phyloP scores from a whole-genome alignment of 2,888 invertebrate species.

The Petrolisthes cinctipes region DNA sequence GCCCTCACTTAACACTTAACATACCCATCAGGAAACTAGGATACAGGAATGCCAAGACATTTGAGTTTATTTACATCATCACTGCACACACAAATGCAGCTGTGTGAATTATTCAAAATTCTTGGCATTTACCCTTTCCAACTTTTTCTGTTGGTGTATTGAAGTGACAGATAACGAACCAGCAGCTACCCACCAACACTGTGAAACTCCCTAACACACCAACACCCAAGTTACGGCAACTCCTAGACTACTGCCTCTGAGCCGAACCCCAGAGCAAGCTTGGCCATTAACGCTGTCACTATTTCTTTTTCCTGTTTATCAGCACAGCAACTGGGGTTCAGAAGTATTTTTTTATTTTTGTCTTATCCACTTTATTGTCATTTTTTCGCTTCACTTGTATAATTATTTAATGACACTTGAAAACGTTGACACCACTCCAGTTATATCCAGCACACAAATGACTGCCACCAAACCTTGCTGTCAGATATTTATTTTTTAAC shows the following conservation, averaged over 20 bases:
- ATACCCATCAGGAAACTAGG: conserved; percentile 10
- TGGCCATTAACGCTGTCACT: conserved; percentile 32
- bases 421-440: conserved; percentile 7
- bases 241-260: conserved; percentile 39
- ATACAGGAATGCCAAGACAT: background rate
- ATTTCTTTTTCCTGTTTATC: conserved; percentile 32
- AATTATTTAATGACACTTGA: background rate
- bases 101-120: too few species aligned
- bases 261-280: conserved; percentile 29
- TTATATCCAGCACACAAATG: background rate
- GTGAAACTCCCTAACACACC: background rate
- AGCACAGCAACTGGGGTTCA: conserved; percentile 31
- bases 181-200: background rate
- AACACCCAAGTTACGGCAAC: conserved; percentile 33
- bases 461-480: background rate
- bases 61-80: background rate
- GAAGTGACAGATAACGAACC: too few species aligned
- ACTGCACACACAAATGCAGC: too few species aligned
- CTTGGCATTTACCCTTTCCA: too few species aligned
- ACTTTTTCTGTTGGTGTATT: too few species aligned
- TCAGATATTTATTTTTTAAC: too few species aligned
- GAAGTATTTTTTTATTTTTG: conserved; percentile 18
- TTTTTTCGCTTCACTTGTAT: conserved; percentile 2
- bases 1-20: background rate
- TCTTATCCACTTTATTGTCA: conserved; percentile 20